Evolutionary conservation across 2,797 vertebrate genomes (phyloP), one percentile per base, ranked within the genome.

Genomic region (Nyctalus aviator): DNA sequence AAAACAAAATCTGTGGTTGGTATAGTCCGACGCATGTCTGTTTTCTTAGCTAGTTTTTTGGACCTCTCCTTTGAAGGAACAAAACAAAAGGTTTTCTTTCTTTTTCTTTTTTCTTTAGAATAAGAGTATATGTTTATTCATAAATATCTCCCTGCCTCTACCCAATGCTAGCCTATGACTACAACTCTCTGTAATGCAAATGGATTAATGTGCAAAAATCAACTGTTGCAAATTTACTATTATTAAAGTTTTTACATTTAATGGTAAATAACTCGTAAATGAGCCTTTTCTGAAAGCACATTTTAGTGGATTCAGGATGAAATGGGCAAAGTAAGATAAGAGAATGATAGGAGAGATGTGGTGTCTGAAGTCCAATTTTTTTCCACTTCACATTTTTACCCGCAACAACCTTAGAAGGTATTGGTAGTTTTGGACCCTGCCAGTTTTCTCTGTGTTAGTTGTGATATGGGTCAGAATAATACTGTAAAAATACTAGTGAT

Each of bases 41-140:
- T 46, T 88, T 95, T 88, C n/a, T 89, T 76, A 86, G 30, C 21
- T 77, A 55, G 32, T 53, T 88, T 95, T 75, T 87, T 95, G 30
- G 20, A 69, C 53, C 91, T 72, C 30, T 0, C 10, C 12, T 6
- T 93, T 64, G 44, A 81, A 91, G 11, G 23, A 30, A 15, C n/a
- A 83, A 72, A 23, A 84, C 3, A 79, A 64, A 57, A 37, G 14
- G 6, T 2, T 8, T 53, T 53, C 17, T 53, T 85, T 68, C 17
- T 27, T 21, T 20, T 44, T n/a, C n/a, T 71, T 75, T 77, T 59
- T 59, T 27, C 25, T 53, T 86, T 15, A 59, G n/a, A 87, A 75
- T 77, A 17, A 32, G 30, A 27, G 17, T 46, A n/a, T 50, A 41
- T 37, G 10, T 30, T 68, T 14, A 6, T 6, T 15, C 69, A 46